Evolutionary conservation across 2,797 vertebrate species (phyloP).

Genomic region (Arctocebus calabarensis): DNA sequence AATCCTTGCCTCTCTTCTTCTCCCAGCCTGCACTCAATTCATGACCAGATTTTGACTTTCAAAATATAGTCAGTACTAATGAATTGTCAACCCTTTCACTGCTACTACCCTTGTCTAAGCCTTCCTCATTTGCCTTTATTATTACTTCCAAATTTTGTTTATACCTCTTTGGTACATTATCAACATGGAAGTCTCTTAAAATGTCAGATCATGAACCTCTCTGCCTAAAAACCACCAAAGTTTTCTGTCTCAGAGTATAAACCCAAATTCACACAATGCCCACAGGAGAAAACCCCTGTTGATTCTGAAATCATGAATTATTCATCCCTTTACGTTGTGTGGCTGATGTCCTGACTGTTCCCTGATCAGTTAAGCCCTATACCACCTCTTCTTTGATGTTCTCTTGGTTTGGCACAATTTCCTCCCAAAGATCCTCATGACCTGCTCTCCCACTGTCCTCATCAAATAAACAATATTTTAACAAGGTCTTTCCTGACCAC

Average conservation of each 20-base stretch:
- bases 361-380: neutral
- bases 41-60: neutral
- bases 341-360: neutral
- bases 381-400: neutral
- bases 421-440: neutral
- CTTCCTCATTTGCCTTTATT: slow-evolving; percentile 10
- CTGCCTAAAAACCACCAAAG: neutral
- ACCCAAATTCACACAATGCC: neutral
- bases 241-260: neutral
- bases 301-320: neutral
- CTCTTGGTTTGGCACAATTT: neutral
- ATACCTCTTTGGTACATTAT: neutral
- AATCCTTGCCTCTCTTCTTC: neutral
- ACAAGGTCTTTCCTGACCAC: neutral
- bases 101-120: neutral
- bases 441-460: neutral
- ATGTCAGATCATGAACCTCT: neutral
- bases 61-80: neutral
- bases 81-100: neutral
- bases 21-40: neutral
- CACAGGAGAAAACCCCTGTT: neutral
- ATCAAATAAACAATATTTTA: neutral
- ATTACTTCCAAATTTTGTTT: neutral
- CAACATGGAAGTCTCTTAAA: neutral
- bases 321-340: neutral